These are phyloP conservation scores for Drosophila setifemur DNA, from an alignment of 1,140 invertebrate species.

Conservation along the genomic window DNA sequence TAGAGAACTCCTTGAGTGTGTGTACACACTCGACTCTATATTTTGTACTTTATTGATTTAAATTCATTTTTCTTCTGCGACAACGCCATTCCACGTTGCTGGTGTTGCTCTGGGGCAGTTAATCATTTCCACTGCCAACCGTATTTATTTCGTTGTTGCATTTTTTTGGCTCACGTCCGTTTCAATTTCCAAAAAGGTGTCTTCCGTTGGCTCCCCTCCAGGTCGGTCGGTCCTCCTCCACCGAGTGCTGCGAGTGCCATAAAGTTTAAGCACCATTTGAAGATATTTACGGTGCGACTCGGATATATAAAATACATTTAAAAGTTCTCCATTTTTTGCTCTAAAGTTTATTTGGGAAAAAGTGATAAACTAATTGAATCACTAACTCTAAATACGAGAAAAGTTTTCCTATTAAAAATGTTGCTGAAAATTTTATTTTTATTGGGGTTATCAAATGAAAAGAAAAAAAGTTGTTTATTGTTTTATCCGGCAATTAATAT, in stretches of 20 bases:
- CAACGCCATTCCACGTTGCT: conserved; percentile 39
- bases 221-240: conserved; percentile 7
- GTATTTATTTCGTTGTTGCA: conserved; percentile 37
- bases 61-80: conserved; percentile 65
- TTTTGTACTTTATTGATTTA: conserved; percentile 67
- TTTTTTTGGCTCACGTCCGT: conserved; percentile 51
- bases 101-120: conserved; percentile 46
- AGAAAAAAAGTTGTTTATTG: too few species aligned
- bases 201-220: conserved; percentile 31
- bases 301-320: conserved; percentile 5
- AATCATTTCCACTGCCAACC: conserved; percentile 53
- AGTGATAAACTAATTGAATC: too few species aligned
- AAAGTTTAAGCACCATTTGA: conserved; percentile 42
- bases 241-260: conserved; percentile 26
- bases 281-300: conserved; percentile 20
- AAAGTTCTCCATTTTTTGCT: not conserved
- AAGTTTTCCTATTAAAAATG: not conserved
- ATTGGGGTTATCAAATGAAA: too few species aligned
- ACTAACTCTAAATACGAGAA: too few species aligned
- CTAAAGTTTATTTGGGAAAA: too few species aligned
- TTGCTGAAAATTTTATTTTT: too few species aligned
- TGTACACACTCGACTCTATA: conserved; percentile 28
- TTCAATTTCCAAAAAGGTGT: conserved; percentile 54
- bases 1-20: conserved; percentile 33
- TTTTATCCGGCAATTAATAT: too few species aligned